Conservation (phyloP, 2,797 vertebrate genomes). For the Rachycentron canadum region DNA sequence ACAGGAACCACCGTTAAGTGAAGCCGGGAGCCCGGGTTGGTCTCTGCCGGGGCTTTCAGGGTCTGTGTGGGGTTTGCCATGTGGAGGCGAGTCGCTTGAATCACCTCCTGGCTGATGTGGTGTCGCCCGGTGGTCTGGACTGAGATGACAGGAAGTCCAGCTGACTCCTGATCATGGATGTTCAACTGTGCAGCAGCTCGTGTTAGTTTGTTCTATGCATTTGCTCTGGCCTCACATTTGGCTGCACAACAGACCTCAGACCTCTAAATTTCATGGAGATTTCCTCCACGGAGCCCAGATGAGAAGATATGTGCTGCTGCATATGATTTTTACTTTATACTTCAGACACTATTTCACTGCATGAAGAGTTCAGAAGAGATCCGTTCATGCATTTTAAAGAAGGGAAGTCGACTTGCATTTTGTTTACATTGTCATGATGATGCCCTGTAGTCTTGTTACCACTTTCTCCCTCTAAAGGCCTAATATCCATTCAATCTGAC, state of each 20-base stretch:
- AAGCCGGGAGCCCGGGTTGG: neutral
- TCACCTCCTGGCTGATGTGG: slow-evolving; percentile 2
- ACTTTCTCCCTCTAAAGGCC: neutral
- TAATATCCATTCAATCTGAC: neutral
- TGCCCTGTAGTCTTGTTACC: neutral
- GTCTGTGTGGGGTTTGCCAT: slow-evolving; percentile 30
- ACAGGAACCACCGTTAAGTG: too few relatives aligned
- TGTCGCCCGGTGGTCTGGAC: slow-evolving; percentile 14
- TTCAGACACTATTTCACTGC: neutral
- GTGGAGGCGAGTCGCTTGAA: slow-evolving; percentile 37
- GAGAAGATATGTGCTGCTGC: neutral
- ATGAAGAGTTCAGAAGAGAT: neutral
- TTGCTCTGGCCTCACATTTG: too few relatives aligned
- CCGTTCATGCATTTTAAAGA: neutral
- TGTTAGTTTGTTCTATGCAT: neutral
- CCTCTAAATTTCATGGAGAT: too few relatives aligned
- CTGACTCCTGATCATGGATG: neutral
- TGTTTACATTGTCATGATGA: neutral
- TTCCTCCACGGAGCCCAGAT: neutral
- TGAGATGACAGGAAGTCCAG: slow-evolving; percentile 6
- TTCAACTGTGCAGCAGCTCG: slow-evolving; percentile 6
- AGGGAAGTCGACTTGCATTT: neutral
- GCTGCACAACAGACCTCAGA: too few relatives aligned
- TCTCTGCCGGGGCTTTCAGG: neutral
- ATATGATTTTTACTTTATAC: neutral